phyloP scores from a whole-genome alignment of 2,797 vertebrate genomes.

The Hippopotamyrus pictus region DNA sequence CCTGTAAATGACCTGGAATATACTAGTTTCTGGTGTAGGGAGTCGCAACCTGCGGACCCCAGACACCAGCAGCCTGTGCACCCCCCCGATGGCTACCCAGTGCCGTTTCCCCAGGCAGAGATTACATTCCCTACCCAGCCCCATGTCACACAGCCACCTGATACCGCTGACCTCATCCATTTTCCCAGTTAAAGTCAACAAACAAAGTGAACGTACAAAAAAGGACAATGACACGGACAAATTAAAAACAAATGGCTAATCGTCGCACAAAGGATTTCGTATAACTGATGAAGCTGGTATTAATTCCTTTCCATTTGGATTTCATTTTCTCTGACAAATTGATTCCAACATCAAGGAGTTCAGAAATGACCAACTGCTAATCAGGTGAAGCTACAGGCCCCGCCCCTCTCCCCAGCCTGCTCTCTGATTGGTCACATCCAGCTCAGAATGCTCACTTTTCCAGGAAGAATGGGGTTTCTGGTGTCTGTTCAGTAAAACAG shows the following conservation, averaged over 20 bases:
- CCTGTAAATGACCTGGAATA: neutral
- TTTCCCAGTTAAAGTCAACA: neutral
- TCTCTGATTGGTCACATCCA: neutral
- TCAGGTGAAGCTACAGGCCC: neutral
- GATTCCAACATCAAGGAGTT: neutral
- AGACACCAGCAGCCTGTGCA: neutral
- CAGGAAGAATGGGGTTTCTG: neutral
- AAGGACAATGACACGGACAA: neutral
- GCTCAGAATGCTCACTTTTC: neutral
- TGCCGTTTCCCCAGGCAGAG: neutral
- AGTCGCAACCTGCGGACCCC: neutral
- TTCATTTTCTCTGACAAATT: neutral
- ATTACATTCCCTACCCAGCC: neutral
- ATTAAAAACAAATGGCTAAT: neutral
- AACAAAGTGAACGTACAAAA: neutral
- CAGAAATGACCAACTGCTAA: neutral
- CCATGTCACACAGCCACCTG: neutral
- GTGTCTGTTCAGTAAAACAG: neutral
- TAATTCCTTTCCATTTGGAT: neutral
- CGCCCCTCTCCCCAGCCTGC: neutral
- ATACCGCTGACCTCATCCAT: neutral
- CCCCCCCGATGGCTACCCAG: neutral
- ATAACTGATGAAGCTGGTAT: neutral
- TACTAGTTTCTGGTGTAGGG: neutral
- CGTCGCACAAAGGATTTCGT: neutral